These are phyloP conservation scores for Brachyistius frenatus DNA, from an alignment of 2,113 vertebrate species.

Conservation along the genomic window DNA sequence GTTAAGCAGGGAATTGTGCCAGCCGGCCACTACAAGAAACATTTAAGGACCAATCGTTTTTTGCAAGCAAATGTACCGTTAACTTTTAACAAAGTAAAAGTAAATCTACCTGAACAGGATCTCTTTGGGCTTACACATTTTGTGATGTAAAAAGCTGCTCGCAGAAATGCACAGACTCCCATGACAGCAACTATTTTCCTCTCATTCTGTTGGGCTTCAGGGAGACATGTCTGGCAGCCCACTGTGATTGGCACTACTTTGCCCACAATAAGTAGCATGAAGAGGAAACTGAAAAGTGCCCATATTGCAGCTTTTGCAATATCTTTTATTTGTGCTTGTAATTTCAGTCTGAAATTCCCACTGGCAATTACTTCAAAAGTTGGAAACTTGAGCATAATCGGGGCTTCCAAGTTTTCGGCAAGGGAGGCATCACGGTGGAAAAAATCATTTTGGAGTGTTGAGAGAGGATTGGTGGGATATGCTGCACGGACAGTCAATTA, in stretches of 20 bases:
- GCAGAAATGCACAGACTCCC: constrained; percentile 25
- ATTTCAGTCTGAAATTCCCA: constrained; percentile 52
- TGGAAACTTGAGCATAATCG: constrained; percentile 27
- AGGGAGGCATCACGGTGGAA: neutral
- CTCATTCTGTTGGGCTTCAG: constrained; percentile 20
- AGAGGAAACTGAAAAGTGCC: constrained; percentile 27
- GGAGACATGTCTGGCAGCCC: constrained; percentile 22
- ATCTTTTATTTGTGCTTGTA: constrained; percentile 32
- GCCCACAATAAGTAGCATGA: neutral
- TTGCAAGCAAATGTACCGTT: neutral
- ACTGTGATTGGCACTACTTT: constrained; percentile 36
- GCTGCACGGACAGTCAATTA: neutral
- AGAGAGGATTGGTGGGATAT: neutral
- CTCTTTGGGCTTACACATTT: constrained; percentile 1
- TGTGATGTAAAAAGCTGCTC: constrained; percentile 23
- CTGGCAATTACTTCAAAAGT: constrained; percentile 25
- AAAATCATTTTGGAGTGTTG: constrained; percentile 4
- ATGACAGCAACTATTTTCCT: constrained; percentile 15
- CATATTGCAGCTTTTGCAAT: constrained; percentile 39
- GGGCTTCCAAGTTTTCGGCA: constrained; percentile 35
- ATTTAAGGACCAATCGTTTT: neutral
- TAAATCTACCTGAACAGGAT: neutral
- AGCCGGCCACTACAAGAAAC: neutral
- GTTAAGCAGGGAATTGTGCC: constrained; percentile 23
- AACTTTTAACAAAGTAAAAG: neutral